phyloP scores from a whole-genome alignment of 2,113 vertebrate species.

The Otolemur garnettii region DNA sequence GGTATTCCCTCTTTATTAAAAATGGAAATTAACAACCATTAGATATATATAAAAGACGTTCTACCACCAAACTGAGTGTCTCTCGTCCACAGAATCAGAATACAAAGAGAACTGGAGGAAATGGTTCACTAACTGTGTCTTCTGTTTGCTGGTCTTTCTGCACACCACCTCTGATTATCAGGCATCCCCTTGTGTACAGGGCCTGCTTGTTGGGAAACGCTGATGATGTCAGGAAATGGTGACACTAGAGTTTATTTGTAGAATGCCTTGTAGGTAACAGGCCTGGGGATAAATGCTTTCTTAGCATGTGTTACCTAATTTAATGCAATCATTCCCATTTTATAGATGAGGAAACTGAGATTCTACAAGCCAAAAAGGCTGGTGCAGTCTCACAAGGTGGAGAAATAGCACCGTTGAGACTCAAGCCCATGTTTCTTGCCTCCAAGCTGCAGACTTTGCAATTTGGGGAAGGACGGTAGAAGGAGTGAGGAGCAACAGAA shows the following conservation, averaged over 20 bases:
- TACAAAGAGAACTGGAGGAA: not conserved
- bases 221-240: not conserved
- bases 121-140: not conserved
- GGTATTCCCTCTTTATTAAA: slow-evolving; percentile 8
- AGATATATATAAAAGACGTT: not conserved
- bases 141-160: not conserved
- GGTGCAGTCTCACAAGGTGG: not conserved
- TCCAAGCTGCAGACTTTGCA: not conserved
- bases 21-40: not conserved
- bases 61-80: not conserved
- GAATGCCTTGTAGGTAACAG: not conserved
- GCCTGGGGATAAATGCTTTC: not conserved
- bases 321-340: not conserved
- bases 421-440: not conserved
- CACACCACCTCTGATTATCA: not conserved
- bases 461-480: not conserved
- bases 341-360: not conserved
- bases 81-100: not conserved
- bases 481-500: not conserved
- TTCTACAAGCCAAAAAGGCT: not conserved
- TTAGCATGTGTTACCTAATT: not conserved
- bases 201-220: not conserved
- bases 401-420: not conserved
- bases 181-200: not conserved
- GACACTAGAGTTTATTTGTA: not conserved